Percentiles rank a stretch among this genome's conserved stretches.
These are phyloP conservation scores for Thermophis baileyi DNA, from an alignment of 2,113 vertebrate genomes.

Conservation along the genomic window DNA sequence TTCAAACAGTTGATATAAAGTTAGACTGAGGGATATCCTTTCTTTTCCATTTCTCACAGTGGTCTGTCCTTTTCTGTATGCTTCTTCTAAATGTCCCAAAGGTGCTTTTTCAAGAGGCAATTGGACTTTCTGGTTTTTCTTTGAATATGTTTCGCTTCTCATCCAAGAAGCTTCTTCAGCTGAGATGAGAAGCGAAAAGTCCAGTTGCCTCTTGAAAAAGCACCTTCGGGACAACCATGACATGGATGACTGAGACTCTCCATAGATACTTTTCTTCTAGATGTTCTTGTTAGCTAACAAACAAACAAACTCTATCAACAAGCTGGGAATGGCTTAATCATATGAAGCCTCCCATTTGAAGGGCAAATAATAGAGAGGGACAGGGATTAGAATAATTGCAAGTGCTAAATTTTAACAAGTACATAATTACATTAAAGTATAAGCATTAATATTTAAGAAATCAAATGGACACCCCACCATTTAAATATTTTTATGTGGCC, in stretches of 20 bases:
- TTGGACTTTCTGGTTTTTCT: too few relatives aligned
- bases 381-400: not conserved
- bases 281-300: not conserved
- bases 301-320: not conserved
- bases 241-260: too few relatives aligned
- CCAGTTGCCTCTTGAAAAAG: too few relatives aligned
- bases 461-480: not conserved
- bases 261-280: not conserved
- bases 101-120: too few relatives aligned
- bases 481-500: not conserved
- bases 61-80: not conserved
- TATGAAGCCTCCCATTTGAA: too few relatives aligned
- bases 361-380: not conserved
- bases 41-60: not conserved
- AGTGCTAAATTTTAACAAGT: not conserved
- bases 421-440: not conserved
- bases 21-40: not conserved
- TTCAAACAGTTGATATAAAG: not conserved
- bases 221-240: too few relatives aligned
- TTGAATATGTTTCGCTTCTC: too few relatives aligned
- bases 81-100: not conserved
- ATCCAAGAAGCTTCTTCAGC: too few relatives aligned
- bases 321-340: not conserved
- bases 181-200: too few relatives aligned
- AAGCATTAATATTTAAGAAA: not conserved